Percentiles rank a stretch among this genome's conserved stretches.
phyloP scores from a whole-genome alignment of 1,140 invertebrate species.

The Penaeus japonicus region DNA sequence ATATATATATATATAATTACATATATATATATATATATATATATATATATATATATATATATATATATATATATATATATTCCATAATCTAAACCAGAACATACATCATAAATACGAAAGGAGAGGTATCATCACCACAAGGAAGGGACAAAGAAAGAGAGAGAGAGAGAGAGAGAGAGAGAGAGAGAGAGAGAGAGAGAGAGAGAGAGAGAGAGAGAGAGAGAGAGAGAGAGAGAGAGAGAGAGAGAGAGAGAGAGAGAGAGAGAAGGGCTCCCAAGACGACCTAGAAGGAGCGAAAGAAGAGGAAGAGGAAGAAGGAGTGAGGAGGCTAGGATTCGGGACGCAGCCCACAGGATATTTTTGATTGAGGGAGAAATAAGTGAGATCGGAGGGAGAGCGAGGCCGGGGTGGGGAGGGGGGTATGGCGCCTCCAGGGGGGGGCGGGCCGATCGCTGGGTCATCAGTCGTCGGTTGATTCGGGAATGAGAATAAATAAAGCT shows the following conservation, averaged over 20 bases:
- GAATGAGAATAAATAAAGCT: conserved; percentile 45
- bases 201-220: neutral
- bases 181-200: neutral
- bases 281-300: no score
- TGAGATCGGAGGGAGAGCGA: neutral
- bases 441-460: neutral
- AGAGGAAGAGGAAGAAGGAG: neutral
- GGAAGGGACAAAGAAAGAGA: neutral
- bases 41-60: no score
- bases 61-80: no score
- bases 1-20: no score
- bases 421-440: neutral
- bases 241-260: neutral
- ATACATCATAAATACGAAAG: neutral
- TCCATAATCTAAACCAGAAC: no score
- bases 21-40: no score
- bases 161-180: neutral
- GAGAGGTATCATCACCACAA: neutral
- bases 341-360: conserved; percentile 27
- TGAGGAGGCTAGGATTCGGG: neutral
- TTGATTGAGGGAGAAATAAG: conserved; percentile 42
- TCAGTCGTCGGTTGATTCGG: neutral
- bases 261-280: no score
- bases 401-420: neutral
- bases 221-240: neutral